A percentile compares a stretch with the other conserved stretches of the same genome.
Conservation (phyloP, 2,113 vertebrate genomes). For the Donacobius atricapilla region DNA sequence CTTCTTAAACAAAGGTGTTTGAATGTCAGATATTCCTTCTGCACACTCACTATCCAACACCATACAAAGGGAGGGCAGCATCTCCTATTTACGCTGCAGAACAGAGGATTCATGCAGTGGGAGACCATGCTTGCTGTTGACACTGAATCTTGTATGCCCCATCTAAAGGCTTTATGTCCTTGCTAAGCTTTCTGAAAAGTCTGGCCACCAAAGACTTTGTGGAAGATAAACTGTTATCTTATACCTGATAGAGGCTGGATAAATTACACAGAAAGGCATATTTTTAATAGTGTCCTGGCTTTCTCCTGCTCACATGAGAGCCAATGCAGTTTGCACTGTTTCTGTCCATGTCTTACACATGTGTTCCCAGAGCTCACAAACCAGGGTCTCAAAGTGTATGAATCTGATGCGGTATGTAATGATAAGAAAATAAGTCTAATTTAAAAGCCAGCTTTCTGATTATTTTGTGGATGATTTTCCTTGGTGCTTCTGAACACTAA, state of each 20-base stretch:
- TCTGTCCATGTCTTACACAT: fast-evolving
- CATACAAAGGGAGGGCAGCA: neutral
- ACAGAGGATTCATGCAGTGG: neutral
- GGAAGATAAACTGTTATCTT: neutral
- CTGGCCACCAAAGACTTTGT: neutral
- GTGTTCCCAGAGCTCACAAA: neutral
- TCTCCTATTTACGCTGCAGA: fast-evolving
- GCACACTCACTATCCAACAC: neutral
- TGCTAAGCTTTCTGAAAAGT: neutral
- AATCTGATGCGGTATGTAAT: fast-evolving
- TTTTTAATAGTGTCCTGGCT: neutral
- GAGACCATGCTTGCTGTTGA: fast-evolving
- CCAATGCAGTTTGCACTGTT: neutral
- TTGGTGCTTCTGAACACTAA: neutral
- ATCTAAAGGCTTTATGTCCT: neutral
- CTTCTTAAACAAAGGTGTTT: neutral
- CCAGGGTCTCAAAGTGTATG: fast-evolving
- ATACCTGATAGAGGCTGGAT: neutral
- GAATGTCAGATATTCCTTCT: neutral
- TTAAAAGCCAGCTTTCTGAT: neutral
- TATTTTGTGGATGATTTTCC: neutral
- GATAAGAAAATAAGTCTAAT: neutral
- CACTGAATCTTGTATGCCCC: neutral
- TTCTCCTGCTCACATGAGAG: neutral
- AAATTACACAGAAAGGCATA: neutral